Conservation (phyloP, 2,888 invertebrate species). For the Zootermopsis nevadensis region DNA sequence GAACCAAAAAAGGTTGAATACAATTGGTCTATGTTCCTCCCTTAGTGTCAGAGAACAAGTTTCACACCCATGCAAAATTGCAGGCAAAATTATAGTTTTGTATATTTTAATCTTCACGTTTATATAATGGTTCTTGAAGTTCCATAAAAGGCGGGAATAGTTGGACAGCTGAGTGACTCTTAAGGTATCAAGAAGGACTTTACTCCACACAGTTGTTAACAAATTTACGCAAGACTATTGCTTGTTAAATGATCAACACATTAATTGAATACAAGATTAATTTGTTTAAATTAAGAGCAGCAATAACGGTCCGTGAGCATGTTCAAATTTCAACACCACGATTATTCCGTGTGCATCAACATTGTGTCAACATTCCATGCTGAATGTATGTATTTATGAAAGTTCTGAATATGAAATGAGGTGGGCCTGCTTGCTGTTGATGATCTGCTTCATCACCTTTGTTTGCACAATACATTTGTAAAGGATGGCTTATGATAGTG, state of each 20-base stretch:
- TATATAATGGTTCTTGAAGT: no score
- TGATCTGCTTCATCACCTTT: background rate
- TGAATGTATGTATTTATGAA: background rate
- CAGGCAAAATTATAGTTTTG: no score
- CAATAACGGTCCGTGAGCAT: background rate
- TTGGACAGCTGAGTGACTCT: background rate
- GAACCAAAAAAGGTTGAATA: no score
- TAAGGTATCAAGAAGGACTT: no score
- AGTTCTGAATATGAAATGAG: background rate
- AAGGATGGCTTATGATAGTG: background rate
- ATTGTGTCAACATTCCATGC: background rate
- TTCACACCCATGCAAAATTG: no score
- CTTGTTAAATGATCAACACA: background rate
- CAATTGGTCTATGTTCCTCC: no score
- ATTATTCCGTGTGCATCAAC: background rate
- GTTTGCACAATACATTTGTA: background rate
- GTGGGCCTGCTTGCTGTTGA: no score
- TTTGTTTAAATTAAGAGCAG: conserved; percentile 2
- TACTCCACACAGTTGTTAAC: background rate
- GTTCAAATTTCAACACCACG: background rate
- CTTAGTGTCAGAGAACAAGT: no score
- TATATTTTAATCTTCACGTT: no score
- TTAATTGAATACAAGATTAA: conserved; percentile 2
- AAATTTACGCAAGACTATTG: background rate
- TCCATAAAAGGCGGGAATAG: no score